Evolutionary conservation across 2,113 vertebrate genomes (phyloP), one percentile per base, ranked within the genome.

Genomic region (Serinus canaria): DNA sequence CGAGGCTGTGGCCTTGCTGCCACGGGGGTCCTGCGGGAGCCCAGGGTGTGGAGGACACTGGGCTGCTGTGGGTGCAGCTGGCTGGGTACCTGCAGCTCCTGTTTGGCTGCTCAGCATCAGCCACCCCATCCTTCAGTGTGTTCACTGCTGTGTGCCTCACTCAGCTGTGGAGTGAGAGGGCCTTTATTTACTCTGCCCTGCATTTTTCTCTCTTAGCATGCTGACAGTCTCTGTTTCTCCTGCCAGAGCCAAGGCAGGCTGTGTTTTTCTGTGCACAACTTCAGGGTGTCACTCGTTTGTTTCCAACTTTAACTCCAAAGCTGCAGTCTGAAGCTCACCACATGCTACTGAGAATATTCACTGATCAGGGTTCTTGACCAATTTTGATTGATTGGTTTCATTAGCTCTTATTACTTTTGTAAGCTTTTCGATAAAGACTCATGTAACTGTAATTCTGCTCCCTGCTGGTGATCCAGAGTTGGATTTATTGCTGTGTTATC

Each of bases 1-100:
- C 13, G 66, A 1, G 0, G 10, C 28, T 28, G 3, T 1, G 13
- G 44, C 20, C 56, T 6, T 0, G 0, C 47, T 39, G 64, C 37
- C 23, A 5, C 3, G 4, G 2, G 2, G 18, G 55, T 27, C 4
- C 2, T 5, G 23, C 1, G 0, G 75, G 58, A 67, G 68, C n/a
- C 7, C 0, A 0, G 21, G 23, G 0, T 28, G 37, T 4, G 10
- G 1, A 4, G 68, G 52, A 20, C 52, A 1, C 8, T 14, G 16
- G 30, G 23, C 53, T 58, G 60, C 6, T 0, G 0, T 1, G 13
- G 62, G 19, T 23, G 35, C 58, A n/a, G 64, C 58, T 8, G 8
- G 0, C 10, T 7, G 18, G 47, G 35, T 12, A 4, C 15, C 49
- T 19, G 67, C 12, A 9, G 58, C 23, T 52, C 64, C 41, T 28